phyloP scores from a whole-genome alignment of 1,140 invertebrate species.

The Physella acuta region DNA sequence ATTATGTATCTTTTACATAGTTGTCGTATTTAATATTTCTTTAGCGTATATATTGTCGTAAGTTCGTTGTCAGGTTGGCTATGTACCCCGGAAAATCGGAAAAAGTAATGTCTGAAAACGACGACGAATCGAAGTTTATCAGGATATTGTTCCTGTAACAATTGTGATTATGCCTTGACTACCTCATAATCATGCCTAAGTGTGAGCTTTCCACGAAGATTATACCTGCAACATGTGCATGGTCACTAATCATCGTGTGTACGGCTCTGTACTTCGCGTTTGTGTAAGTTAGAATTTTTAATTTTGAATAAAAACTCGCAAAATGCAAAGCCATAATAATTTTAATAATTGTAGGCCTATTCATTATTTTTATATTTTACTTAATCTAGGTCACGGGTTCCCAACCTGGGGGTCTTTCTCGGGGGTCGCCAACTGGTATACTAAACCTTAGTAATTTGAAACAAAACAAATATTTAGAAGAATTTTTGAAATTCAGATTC shows the following conservation, averaged over 20 bases:
- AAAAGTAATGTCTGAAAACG: slow-evolving; percentile 9
- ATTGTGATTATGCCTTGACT: slow-evolving; percentile 20
- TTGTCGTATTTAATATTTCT: neutral
- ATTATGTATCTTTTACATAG: neutral
- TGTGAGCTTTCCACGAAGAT: slow-evolving; percentile 53
- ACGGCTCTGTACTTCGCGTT: slow-evolving; percentile 93
- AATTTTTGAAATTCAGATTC: too few relatives aligned
- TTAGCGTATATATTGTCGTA: slow-evolving; percentile 9
- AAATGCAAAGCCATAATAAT: too few relatives aligned
- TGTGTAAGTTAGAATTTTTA: slow-evolving; percentile 81
- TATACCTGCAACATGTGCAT: slow-evolving; percentile 93
- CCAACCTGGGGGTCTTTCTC: too few relatives aligned
- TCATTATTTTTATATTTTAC: too few relatives aligned
- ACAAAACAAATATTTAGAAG: too few relatives aligned
- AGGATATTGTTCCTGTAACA: neutral
- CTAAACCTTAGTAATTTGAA: too few relatives aligned
- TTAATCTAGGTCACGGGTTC: too few relatives aligned
- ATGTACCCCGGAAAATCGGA: slow-evolving; percentile 18
- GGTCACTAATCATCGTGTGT: slow-evolving; percentile 85
- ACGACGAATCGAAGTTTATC: neutral
- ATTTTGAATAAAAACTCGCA: too few relatives aligned
- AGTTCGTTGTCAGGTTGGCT: slow-evolving; percentile 16
- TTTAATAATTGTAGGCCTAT: too few relatives aligned
- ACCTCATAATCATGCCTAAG: slow-evolving; percentile 38
- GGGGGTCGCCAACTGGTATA: too few relatives aligned